These are phyloP conservation scores for Hassar affinis DNA, from an alignment of 2,113 vertebrate species.

Conservation along the genomic window DNA sequence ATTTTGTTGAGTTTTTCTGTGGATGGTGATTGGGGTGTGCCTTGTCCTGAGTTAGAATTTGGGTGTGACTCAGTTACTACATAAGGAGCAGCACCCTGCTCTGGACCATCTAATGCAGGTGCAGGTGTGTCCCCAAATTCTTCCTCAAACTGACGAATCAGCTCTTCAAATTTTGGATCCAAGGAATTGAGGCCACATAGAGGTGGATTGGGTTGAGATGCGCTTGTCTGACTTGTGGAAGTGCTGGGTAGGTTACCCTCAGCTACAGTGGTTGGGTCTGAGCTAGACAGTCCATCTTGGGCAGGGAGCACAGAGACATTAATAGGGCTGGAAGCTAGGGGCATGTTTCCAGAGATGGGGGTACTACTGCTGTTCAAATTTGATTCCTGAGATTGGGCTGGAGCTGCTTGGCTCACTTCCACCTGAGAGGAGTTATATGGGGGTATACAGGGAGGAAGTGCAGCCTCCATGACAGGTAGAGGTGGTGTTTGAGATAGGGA, in stretches of 20 bases:
- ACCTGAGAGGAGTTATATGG: constrained; percentile 66
- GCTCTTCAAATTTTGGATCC: constrained; percentile 91
- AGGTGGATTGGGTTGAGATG: constrained; percentile 60
- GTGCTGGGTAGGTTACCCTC: constrained; percentile 54
- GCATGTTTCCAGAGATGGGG: constrained; percentile 60
- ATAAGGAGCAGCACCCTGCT: constrained; percentile 50
- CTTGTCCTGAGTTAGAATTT: constrained; percentile 63
- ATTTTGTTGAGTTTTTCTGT: constrained; percentile 51
- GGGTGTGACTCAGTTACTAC: constrained; percentile 50
- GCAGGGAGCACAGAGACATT: constrained; percentile 43
- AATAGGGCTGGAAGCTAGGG: constrained; percentile 43
- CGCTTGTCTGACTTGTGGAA: constrained; percentile 63
- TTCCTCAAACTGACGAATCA: constrained; percentile 93
- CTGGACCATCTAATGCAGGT: constrained; percentile 27
- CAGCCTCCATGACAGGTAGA: constrained; percentile 58
- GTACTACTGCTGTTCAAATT: constrained; percentile 63
- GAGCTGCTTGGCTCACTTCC: constrained; percentile 68
- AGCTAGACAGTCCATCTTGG: constrained; percentile 46
- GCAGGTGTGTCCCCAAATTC: constrained; percentile 83
- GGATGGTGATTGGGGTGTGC: constrained; percentile 53
- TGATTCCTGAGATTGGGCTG: constrained; percentile 92
- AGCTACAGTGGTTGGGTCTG: constrained; percentile 47
- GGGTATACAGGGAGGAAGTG: constrained; percentile 59
- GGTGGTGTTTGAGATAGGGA: constrained; percentile 56
- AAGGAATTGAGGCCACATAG: constrained; percentile 68